Base-by-base conservation (phyloP, 1,140 invertebrate species). In the Lepidurus packardi region DNA sequence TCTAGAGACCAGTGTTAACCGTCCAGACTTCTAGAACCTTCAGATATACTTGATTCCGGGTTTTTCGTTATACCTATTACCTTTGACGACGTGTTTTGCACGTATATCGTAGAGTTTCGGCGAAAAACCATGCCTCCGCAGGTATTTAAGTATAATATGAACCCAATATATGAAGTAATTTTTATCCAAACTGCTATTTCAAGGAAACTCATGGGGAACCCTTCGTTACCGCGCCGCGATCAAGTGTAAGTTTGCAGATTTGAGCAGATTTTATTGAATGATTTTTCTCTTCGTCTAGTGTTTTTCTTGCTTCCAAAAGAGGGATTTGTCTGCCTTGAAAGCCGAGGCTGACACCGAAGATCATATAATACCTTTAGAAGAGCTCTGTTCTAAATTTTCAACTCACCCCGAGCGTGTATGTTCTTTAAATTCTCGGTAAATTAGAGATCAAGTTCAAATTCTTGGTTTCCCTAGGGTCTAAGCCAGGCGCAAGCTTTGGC, bases 301-400 rank as follows among this genome's bases (percentile, higher is more conserved):
- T 9, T 65, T 65, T 16, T 65, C 53, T 1, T 65, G 53, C 53
- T 65, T 65, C 53, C 16, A 65, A 21, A 65, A 65, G 13, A 65
- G 53, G 74, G 74, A 75, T 34, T n/a, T 75, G 13, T 25, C 41
- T 24, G 41, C 43, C 9, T 44, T 75, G 24, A 75, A 75, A 44
- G n/a, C 74, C 21, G 74, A 75, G 24, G 41, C 43, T 9, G n/a
- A n/a, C 5, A 75, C 43, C n/a, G 74, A 75, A 11, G 74, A 75
- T 24, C 74, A 75, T 24, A 75, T 25, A 34, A 44, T 75, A 21
- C 9, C 41, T 44, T n/a, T 75, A n/a, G 74, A 75, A 34, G 74
- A 75, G 11, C 25, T 75, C 16, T 75, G 74, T 65, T 65, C 53
- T 16, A 65, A 65, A 7, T 21, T 65, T 4, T 65, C 53, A 16